A percentile compares a stretch with the other conserved stretches of the same genome.
Evolutionary conservation across 2,888 invertebrate genomes (phyloP).

Genomic region (Tineola bisselliella): DNA sequence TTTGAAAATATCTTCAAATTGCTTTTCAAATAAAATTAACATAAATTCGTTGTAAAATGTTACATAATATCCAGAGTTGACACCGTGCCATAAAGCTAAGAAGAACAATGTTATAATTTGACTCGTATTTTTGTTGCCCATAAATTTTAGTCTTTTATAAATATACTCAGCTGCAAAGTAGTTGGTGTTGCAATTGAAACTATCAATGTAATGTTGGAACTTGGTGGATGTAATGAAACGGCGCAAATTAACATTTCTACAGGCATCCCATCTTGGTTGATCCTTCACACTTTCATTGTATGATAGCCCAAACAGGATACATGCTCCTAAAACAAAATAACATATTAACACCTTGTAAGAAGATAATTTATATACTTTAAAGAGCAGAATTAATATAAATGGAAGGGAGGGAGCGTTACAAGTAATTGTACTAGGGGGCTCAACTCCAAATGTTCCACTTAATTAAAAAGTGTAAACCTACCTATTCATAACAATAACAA

Average conservation of each 20-base stretch:
- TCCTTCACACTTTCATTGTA: conserved; percentile 80
- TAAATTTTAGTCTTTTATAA: conserved; percentile 91
- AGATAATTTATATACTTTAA: no score
- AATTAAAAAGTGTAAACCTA: no score
- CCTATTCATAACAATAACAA: no score
- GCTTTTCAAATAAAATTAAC: conserved; percentile 86
- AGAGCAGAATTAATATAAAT: no score
- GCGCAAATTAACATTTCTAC: conserved; percentile 86
- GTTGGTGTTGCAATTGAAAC: conserved; percentile 97
- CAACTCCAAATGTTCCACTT: no score
- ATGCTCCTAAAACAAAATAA: conserved; percentile 44
- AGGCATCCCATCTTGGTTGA: conserved; percentile 83
- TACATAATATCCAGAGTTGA: conserved; percentile 92
- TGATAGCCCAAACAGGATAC: conserved; percentile 78
- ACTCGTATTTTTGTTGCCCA: conserved; percentile 83
- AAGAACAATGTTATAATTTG: conserved; percentile 86
- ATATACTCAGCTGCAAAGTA: conserved; percentile 93
- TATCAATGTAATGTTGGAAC: conserved; percentile 87
- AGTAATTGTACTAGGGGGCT: no score
- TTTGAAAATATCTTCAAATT: conserved; percentile 67
- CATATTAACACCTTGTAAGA: conserved; percentile 15
- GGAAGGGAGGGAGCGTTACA: no score
- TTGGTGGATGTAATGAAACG: conserved; percentile 85
- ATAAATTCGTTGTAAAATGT: conserved; percentile 93
- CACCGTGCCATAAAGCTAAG: conserved; percentile 96